Evolutionary conservation across 30 jellyfish, hydroid and myxozoan species (phyloP), one percentile per base, ranked within the genome.

Genomic region (Aurelia sp.): DNA sequence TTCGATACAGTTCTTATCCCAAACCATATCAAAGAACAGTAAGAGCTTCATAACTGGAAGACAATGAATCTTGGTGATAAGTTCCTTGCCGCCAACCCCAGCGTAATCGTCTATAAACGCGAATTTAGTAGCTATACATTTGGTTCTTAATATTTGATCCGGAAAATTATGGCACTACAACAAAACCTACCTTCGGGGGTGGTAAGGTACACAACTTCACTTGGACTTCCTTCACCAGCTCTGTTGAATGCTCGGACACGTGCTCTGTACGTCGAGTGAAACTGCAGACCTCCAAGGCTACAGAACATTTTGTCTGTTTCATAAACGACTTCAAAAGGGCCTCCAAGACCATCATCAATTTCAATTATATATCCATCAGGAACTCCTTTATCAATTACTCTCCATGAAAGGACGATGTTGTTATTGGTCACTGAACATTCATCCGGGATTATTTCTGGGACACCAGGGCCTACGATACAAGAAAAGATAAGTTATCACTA

Each of bases 211-310:
- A 93, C 91, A 62, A 85, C 96, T 27, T 93, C 97, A 88, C 98
- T 88, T 22, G 92, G 88, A 20, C 40, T 60, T 22, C 98, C 94
- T 61, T 76, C 92, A 11, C 97, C 97, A 5, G 96, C 93, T 31
- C 85, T 60, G 76, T 93, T 93, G 78, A 38, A 77, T 11, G 96
- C 91, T 52, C 79, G 69, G 35, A 93, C 98, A 13, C 97, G 88
- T 2, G 97, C 97, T 48, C 97, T 73, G 79, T 93, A 93, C 27
- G 97, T 89, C 18, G 98, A 93, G 17, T 84, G 84, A 51, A 88
- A 93, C 79, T 93, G 98, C 86, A 93, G 73, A 10, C 98, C 98
- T 5, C 92, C 96, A 31, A 93, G 91, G n/a, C 89, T 93, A 51
- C 98, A 93, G 74, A 76, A 64, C 9, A 61, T 27, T 53, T 93